Evolutionary conservation across 2,888 invertebrate genomes (phyloP).

Genomic region (Laothoe populi): DNA sequence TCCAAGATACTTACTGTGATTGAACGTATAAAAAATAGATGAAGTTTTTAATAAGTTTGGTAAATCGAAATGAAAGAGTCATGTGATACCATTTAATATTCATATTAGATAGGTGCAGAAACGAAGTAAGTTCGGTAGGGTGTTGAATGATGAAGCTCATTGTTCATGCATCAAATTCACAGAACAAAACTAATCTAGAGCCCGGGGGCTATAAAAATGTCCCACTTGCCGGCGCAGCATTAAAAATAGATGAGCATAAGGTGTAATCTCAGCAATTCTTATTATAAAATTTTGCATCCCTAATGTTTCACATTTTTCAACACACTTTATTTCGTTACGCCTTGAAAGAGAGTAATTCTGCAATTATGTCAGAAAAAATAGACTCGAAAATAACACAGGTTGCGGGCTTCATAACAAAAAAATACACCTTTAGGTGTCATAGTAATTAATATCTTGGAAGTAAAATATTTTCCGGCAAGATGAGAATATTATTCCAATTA

Average conservation of each 20-base stretch:
- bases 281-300: conserved; percentile 81
- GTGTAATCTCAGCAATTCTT: conserved; percentile 81
- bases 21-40: background rate
- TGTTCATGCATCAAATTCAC: conserved; percentile 83
- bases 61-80: conserved; percentile 39
- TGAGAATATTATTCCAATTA: too few relatives aligned
- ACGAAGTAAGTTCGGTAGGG: conserved; percentile 65
- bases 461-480: too few relatives aligned
- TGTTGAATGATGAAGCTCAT: conserved; percentile 81
- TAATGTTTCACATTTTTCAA: conserved; percentile 79
- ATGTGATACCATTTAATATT: conserved; percentile 67
- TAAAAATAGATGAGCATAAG: conserved; percentile 80
- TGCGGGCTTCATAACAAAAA: conserved; percentile 47
- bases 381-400: conserved; percentile 50
- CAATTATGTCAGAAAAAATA: conserved; percentile 65
- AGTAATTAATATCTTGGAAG: too few relatives aligned
- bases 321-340: conserved; percentile 59
- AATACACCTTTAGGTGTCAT: conserved; percentile 45
- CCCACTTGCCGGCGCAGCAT: conserved; percentile 73
- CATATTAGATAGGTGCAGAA: conserved; percentile 59
- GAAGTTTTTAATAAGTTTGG: background rate
- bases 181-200: conserved; percentile 83
- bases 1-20: background rate
- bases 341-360: conserved; percentile 60
- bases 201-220: conserved; percentile 81